These are phyloP conservation scores for Picus viridis DNA, from an alignment of 2,797 vertebrate species.

Conservation along the genomic window DNA sequence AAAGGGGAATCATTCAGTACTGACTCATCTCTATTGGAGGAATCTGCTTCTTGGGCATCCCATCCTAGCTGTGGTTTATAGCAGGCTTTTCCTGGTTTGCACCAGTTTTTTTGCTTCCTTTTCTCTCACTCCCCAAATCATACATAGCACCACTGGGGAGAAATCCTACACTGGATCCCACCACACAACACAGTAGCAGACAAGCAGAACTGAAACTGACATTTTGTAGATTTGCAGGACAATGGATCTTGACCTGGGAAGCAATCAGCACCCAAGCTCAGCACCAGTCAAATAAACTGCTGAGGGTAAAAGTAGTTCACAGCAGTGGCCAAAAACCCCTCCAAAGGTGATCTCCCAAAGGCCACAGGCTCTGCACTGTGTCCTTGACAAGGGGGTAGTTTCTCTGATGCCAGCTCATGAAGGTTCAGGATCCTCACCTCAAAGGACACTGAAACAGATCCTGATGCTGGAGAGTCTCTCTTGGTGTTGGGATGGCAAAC, in stretches of 20 bases:
- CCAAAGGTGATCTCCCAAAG: background rate
- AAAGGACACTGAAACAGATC: background rate
- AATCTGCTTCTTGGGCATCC: background rate
- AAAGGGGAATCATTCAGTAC: background rate
- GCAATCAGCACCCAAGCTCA: rapidly evolving
- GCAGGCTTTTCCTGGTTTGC: background rate
- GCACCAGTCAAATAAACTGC: background rate
- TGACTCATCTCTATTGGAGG: background rate
- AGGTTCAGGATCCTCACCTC: background rate
- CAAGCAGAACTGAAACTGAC: background rate
- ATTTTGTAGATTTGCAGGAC: background rate
- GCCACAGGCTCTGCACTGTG: background rate
- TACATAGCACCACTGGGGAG: background rate
- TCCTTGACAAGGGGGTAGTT: background rate
- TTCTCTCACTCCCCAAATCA: background rate
- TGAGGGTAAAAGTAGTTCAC: background rate
- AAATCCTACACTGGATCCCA: background rate
- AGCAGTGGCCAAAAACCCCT: background rate
- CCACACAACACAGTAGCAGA: background rate
- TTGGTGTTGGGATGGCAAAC: background rate
- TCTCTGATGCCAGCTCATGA: background rate
- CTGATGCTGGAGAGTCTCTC: background rate
- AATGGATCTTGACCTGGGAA: background rate
- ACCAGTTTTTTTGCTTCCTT: background rate
- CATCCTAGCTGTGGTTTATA: background rate